Conservation (phyloP, 1,140 invertebrate species). For the Chrysomallon squamiferum region DNA sequence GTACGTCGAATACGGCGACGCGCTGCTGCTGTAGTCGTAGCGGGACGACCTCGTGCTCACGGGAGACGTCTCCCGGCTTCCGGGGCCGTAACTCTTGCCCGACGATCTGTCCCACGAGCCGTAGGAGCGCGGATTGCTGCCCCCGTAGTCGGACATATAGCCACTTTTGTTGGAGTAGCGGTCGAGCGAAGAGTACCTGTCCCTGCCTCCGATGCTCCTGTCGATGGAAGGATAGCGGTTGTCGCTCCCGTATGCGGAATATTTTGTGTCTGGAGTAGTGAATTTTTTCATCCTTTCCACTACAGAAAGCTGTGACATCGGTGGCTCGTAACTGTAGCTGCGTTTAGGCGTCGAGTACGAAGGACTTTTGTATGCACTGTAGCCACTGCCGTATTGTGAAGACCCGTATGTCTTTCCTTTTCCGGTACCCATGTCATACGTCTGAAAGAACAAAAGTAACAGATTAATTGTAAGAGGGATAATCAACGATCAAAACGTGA, state of each 20-base stretch:
- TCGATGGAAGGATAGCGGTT: slow-evolving; percentile 35
- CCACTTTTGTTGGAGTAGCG: slow-evolving; percentile 48
- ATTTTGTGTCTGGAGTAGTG: slow-evolving; percentile 14
- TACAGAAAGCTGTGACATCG: slow-evolving; percentile 15
- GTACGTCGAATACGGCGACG: slow-evolving; percentile 43
- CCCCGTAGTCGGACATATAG: slow-evolving; percentile 58
- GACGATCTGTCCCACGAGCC: slow-evolving; percentile 47
- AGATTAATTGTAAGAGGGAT: no score
- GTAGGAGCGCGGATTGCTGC: slow-evolving; percentile 46
- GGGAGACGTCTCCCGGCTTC: slow-evolving; percentile 53
- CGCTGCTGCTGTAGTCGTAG: slow-evolving; percentile 56
- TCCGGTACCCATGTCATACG: slow-evolving; percentile 30
- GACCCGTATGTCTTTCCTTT: slow-evolving; percentile 34
- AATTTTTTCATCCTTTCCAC: slow-evolving; percentile 40
- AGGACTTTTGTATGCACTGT: slow-evolving; percentile 26
- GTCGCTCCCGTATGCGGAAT: slow-evolving; percentile 21
- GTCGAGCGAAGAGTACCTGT: slow-evolving; percentile 47
- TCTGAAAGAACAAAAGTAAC: slow-evolving; percentile 9
- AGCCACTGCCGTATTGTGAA: slow-evolving; percentile 20
- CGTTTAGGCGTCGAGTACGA: slow-evolving; percentile 24
- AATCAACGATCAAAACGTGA: no score
- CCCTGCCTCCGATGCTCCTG: slow-evolving; percentile 29
- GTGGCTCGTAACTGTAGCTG: slow-evolving; percentile 29
- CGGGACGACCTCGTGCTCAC: slow-evolving; percentile 43
- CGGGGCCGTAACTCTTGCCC: slow-evolving; percentile 48